Conservation (phyloP, 2,888 invertebrate genomes). For the Sturmia bella region DNA sequence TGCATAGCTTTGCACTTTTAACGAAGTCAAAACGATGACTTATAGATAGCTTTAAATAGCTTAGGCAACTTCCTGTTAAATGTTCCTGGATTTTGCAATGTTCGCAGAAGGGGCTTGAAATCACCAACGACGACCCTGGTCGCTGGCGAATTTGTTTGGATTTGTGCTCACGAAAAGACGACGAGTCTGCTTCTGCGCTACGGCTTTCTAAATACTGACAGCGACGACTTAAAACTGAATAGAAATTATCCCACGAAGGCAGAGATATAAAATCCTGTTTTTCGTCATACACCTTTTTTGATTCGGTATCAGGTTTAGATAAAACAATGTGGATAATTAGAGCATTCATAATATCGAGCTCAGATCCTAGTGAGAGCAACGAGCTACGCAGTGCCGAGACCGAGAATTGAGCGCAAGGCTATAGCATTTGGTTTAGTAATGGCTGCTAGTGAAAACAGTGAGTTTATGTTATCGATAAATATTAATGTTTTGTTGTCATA, state of each 20-base stretch:
- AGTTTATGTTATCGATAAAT: constrained; percentile 1
- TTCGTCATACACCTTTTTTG: constrained; percentile 27
- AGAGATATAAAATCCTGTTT: constrained; percentile 3
- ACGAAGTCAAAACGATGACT: no score
- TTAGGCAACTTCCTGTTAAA: no score
- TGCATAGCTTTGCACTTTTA: no score
- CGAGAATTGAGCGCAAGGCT: background rate
- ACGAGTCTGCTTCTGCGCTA: background rate
- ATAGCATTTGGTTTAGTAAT: background rate
- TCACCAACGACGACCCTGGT: background rate
- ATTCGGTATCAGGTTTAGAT: constrained; percentile 19
- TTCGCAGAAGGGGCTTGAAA: no score
- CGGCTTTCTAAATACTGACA: constrained; percentile 33
- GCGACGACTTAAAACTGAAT: constrained; percentile 23
- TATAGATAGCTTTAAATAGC: no score
- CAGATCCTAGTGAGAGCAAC: constrained; percentile 18
- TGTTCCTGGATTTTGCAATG: no score
- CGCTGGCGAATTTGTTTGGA: background rate
- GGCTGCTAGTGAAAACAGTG: background rate
- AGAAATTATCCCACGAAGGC: constrained; percentile 19
- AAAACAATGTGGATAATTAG: constrained; percentile 29
- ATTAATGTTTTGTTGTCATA: background rate
- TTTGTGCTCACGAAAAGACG: background rate
- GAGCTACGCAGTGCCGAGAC: constrained; percentile 28
- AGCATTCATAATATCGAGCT: background rate